Conservation (phyloP, 2,797 vertebrate species). For the Pogonophryne albipinna region DNA sequence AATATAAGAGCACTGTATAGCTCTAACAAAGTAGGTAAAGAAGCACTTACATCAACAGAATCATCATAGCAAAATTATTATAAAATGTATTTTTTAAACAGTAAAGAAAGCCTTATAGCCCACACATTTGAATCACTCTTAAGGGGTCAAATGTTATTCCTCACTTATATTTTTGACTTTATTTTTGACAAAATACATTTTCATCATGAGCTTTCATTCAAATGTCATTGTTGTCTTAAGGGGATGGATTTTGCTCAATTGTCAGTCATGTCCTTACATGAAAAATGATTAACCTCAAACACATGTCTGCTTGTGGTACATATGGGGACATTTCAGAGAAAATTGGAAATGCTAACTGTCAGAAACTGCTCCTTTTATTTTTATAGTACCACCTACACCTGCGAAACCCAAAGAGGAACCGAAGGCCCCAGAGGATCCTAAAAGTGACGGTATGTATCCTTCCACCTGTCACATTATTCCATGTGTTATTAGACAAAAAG, state of each 20-base stretch:
- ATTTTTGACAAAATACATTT: too few species aligned
- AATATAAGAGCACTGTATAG: neutral
- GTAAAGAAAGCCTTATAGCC: too few species aligned
- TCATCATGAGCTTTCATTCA: neutral
- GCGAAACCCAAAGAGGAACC: conserved; percentile 39
- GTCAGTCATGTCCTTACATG: neutral
- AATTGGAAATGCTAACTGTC: neutral
- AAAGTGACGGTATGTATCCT: conserved; percentile 43
- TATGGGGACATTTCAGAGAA: too few species aligned
- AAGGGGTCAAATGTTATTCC: too few species aligned
- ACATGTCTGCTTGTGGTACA: neutral
- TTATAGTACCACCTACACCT: conserved; percentile 6
- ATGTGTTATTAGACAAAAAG: neutral
- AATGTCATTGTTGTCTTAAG: neutral
- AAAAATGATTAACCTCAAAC: neutral
- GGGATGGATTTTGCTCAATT: neutral
- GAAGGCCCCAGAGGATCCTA: conserved; percentile 35
- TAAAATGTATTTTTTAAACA: too few species aligned
- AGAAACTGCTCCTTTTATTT: neutral
- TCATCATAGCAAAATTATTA: too few species aligned
- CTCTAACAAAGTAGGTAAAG: neutral
- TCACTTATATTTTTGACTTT: too few species aligned
- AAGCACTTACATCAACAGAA: too few species aligned
- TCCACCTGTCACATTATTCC: neutral
- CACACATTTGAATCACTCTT: too few species aligned